Evolutionary conservation across 2,797 vertebrate genomes (phyloP).

Genomic region (Acanthis flammea): DNA sequence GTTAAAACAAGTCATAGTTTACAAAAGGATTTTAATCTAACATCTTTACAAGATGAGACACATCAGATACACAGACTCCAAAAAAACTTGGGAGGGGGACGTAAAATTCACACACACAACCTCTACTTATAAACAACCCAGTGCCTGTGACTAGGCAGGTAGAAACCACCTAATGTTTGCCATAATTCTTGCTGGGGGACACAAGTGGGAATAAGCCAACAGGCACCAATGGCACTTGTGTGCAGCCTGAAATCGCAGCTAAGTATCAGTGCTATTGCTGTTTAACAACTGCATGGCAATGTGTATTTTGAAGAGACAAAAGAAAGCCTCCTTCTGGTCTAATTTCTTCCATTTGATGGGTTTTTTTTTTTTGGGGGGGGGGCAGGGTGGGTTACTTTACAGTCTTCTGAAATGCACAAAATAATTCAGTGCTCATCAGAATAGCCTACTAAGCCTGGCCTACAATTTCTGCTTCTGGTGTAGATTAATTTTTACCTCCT

Average conservation of each 20-base stretch:
- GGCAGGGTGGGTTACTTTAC: not conserved
- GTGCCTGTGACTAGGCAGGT: not conserved
- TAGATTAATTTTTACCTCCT: not conserved
- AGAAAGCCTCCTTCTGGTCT: not conserved
- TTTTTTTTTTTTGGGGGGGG: no score
- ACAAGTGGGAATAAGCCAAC: not conserved
- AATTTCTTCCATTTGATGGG: not conserved
- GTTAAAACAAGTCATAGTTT: not conserved
- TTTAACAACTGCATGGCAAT: not conserved
- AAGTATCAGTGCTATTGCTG: not conserved
- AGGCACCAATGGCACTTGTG: not conserved
- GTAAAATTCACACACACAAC: not conserved
- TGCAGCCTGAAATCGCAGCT: not conserved
- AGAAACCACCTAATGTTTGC: not conserved
- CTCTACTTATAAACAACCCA: not conserved
- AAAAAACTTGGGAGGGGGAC: not conserved
- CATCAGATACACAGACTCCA: not conserved
- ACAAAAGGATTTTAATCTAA: not conserved
- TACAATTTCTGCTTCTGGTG: not conserved
- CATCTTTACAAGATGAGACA: not conserved
- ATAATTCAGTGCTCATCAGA: fast-evolving
- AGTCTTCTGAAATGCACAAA: not conserved
- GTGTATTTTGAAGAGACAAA: not conserved
- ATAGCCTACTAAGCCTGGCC: not conserved
- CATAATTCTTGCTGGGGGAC: not conserved